Evolutionary conservation across 2,797 vertebrate genomes (phyloP), one percentile per base, ranked within the genome.

Genomic region (Silurus aristotelis): DNA sequence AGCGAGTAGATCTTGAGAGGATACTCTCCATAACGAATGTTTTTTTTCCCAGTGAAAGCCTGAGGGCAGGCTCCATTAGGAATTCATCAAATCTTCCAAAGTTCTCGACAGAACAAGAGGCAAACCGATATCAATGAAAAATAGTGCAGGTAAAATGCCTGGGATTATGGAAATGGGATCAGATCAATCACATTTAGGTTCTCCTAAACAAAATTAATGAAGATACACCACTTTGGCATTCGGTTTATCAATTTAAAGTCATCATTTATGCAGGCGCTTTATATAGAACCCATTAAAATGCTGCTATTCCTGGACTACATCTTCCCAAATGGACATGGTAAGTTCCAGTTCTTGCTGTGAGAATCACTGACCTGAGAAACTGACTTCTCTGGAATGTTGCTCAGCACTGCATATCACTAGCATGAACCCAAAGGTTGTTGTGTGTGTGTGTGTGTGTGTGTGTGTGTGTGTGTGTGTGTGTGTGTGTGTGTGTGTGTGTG

Each of bases 31-130:
- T 84, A 80, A 77, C 83, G 64, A 75, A 81, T 46, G 63, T n/a
- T 73, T 87, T 87, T n/a, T 73, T 87, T 85, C 67, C 83, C 67
- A 61, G 76, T 64, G 82, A 82, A 85, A 72, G 71, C 85, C 82
- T 87, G 25, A 81, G 66, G 73, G 67, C 66, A 63, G 25, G 64
- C 27, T 67, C 67, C 25, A 78, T 84, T 84, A 88, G 88, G 76
- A 82, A 89, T 86, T 84, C n/a, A 88, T 88, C 67, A 76, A 58
- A 77, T 55, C 68, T 14, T 27, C 72, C 80, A 20, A 79, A 86
- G 43, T 64, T 56, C 66, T 31, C 73, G 22, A 46, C 66, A 83
- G 80, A 86, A 85, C 64, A 71, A 77, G 72, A 68, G 61, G 70
- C 38, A 67, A 83, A 76, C 71, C 78, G 64, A 70, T 38, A 77